Evolutionary conservation across 2,888 invertebrate genomes (phyloP), one percentile per base, ranked within the genome.

Genomic region (Tribolium freemani): DNA sequence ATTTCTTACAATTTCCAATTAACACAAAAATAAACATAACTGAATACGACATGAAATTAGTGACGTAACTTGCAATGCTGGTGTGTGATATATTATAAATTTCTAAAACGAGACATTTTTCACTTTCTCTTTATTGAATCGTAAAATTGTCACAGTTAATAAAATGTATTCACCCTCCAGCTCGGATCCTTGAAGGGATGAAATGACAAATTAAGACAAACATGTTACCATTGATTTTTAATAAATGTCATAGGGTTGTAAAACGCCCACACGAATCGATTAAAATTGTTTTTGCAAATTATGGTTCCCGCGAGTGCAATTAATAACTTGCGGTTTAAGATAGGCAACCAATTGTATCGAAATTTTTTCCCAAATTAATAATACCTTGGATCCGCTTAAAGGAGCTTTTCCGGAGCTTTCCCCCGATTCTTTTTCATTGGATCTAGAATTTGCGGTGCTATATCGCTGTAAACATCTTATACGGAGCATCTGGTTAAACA

Each of bases 401-500:
- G 63, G n/a, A 16, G 63, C 63, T 51, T 63, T 10, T 26, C 26
- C 26, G 26, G 38, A 44, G 50, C 50, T 30, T 26, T 26, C 26
- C 26, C 26, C 26, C 26, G 13, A 13, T 63, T 50, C 31, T 50
- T 30, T 30, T 63, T 30, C 16, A 60, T 45, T 48, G 60, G 46
- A 46, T 60, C 46, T 60, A 10, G 21, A 11, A 63, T 51, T 63
- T 63, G 45, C 26, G 3, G 5, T 26, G 26, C 45, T 58, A 44
- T 38, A 31, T 31, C 31, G 3, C 5, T 9, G 9, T 31, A 31
- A 31, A 31, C 10, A 44, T 58, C 16, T 16, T 46, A 53, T 48
- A 48, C n/a, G 21, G 53, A n/a, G 53, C 26, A 48, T 48, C 48
- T 48, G 16, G 20, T 53, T 8, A 64, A 54, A 64, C 64, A 64